phyloP scores from a whole-genome alignment of 1,140 invertebrate species.

The Eurosta solidaginis region DNA sequence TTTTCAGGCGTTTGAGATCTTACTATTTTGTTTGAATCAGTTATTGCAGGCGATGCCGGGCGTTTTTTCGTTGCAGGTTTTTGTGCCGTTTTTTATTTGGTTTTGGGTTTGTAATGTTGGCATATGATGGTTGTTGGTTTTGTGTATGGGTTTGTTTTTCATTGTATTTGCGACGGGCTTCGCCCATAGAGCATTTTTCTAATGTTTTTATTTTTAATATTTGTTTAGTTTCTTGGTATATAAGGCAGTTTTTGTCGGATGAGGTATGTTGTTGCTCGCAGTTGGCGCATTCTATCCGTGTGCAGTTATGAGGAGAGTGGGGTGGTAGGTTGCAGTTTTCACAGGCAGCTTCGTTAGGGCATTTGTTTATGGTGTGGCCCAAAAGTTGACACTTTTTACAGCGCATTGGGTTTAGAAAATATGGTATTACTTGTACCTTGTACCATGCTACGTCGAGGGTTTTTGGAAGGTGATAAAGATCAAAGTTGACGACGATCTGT shows the following conservation, averaged over 20 bases:
- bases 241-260: not conserved
- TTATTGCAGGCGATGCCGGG: too few species aligned
- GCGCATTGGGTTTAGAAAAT: not conserved
- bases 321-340: conserved; percentile 4
- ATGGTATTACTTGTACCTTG: not conserved
- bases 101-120: too few species aligned
- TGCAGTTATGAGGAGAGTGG: not conserved
- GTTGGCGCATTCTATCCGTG: conserved; percentile 7
- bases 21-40: too few species aligned
- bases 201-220: conserved; percentile 28
- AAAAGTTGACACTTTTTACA: not conserved
- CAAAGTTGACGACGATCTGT: not conserved
- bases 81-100: too few species aligned
- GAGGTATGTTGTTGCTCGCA: not conserved
- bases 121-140: too few species aligned
- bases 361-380: not conserved
- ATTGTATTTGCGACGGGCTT: not conserved
- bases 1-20: too few species aligned
- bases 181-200: conserved; percentile 12
- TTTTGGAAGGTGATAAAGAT: not conserved
- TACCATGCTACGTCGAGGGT: not conserved
- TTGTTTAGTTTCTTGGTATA: conserved; percentile 7
- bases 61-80: too few species aligned
- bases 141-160: too few species aligned
- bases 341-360: not conserved